These are phyloP conservation scores for Drosophila nigritarsus DNA, from an alignment of 2,888 invertebrate species.

Conservation along the genomic window DNA sequence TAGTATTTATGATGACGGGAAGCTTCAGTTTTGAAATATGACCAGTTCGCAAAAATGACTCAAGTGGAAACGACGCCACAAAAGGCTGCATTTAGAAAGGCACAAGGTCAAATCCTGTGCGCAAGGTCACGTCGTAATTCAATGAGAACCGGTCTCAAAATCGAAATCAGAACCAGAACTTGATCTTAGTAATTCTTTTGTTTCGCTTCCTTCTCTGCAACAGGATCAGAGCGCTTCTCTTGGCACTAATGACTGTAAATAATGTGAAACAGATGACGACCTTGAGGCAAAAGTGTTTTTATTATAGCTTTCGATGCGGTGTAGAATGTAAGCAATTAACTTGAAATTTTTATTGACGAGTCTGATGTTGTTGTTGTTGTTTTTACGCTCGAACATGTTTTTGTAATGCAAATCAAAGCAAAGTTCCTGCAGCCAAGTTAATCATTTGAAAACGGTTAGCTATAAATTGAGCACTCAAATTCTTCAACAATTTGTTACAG, in stretches of 20 bases:
- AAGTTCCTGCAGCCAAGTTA: slow-evolving; percentile 14
- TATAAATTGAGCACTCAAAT: slow-evolving; percentile 43
- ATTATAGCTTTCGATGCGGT: slow-evolving; percentile 29
- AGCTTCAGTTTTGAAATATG: slow-evolving; percentile 67
- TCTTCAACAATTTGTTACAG: slow-evolving; percentile 14
- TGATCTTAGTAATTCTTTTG: slow-evolving; percentile 6
- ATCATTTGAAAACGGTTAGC: slow-evolving; percentile 43
- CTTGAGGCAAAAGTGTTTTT: slow-evolving; percentile 66
- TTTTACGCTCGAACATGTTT: slow-evolving; percentile 54
- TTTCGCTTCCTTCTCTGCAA: slow-evolving; percentile 49
- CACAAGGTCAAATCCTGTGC: slow-evolving; percentile 58
- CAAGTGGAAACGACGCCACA: slow-evolving; percentile 49
- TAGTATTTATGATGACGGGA: slow-evolving; percentile 62
- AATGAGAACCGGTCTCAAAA: slow-evolving; percentile 2
- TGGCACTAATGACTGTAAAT: slow-evolving; percentile 52
- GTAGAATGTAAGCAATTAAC: slow-evolving; percentile 78
- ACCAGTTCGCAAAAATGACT: slow-evolving; percentile 30
- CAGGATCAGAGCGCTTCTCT: slow-evolving; percentile 44
- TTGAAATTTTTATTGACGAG: slow-evolving; percentile 66
- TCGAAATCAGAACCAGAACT: not conserved
- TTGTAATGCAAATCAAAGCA: slow-evolving; percentile 51
- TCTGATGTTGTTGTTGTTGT: slow-evolving; percentile 43
- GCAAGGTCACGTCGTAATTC: slow-evolving; percentile 55
- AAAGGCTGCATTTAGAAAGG: slow-evolving; percentile 67
- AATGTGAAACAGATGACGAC: slow-evolving; percentile 41